Conservation (phyloP, 2,888 invertebrate species). For the Thumatha senex region DNA sequence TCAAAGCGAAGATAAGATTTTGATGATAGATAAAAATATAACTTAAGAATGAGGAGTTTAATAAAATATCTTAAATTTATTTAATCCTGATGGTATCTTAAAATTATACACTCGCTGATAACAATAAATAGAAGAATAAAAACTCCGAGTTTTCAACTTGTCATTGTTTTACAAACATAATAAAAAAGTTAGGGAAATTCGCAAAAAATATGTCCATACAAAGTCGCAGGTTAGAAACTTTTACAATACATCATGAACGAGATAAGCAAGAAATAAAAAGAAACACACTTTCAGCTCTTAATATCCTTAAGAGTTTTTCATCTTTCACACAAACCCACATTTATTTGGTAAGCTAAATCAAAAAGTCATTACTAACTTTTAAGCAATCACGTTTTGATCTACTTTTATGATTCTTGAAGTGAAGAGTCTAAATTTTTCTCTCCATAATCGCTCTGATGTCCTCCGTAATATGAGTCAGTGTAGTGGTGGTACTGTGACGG, state of each 20-base stretch:
- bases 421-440: too few species aligned
- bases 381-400: too few species aligned
- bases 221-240: conserved; percentile 23
- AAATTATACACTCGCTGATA: not conserved
- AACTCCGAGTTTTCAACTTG: conserved; percentile 3
- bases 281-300: conserved; percentile 4
- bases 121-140: not conserved
- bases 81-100: too few species aligned
- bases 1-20: too few species aligned
- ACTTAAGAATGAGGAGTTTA: too few species aligned
- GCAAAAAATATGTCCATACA: conserved; percentile 16
- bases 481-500: too few species aligned
- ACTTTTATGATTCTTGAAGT: too few species aligned
- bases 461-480: too few species aligned
- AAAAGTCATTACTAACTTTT: not conserved
- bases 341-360: not conserved
- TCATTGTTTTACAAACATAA: conserved; percentile 19
- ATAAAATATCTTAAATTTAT: too few species aligned
- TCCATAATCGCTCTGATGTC: too few species aligned
- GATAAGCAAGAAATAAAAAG: conserved; percentile 12
- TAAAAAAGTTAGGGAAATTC: conserved; percentile 25
- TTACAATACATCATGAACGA: conserved; percentile 25
- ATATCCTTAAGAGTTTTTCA: conserved; percentile 3
- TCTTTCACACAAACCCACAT: not conserved
- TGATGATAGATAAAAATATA: too few species aligned